Evolutionary conservation across 2,797 vertebrate genomes (phyloP), one percentile per base, ranked within the genome.

Genomic region (Esox lucius): DNA sequence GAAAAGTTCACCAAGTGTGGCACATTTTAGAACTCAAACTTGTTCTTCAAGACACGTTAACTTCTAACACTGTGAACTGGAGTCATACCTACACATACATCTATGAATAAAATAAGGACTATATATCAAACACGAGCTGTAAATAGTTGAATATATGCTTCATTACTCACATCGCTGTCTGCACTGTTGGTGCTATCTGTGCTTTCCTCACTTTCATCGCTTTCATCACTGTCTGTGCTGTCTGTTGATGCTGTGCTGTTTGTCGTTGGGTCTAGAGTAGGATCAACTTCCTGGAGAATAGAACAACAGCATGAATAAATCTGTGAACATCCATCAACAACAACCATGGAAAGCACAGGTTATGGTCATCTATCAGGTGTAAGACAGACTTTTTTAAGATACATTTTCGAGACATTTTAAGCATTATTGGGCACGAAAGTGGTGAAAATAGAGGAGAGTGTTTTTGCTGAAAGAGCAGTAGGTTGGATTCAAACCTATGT

Each of bases 101-200:
- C 26, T 64, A 26, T 31, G 28, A 64, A 64, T 64, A 15, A 26
- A 61, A 61, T 4, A 24, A 22, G 24, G 22, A 61, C 59, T 61
- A 24, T 26, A 31, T 64, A 13, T 13, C 26, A 28, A 13, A 64
- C 22, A 64, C 13, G 3, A 53, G 26, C 13, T 31, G 12, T 15
- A 9, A 28, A 24, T 64, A 31, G 24, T 28, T 26, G 26, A 6
- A 28, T 2, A 64, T 24, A 64, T 49, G 22, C 22, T 70, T 4
- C 39, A 12, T 5, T 71, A 90, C 91, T 94, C 76, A 93, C 91
- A 4, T 56, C 53, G 51, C 53, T 56, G 53, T 56, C 53, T 56
- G 53, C 7, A 11, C 7, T 83, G 24, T 89, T 3, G 35, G 35
- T 39, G 35, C 35, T 39, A 35, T 39, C 84, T 0, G 87, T 85